These are phyloP conservation scores for Carettochelys insculpta DNA, from an alignment of 2,113 vertebrate species.

Conservation along the genomic window DNA sequence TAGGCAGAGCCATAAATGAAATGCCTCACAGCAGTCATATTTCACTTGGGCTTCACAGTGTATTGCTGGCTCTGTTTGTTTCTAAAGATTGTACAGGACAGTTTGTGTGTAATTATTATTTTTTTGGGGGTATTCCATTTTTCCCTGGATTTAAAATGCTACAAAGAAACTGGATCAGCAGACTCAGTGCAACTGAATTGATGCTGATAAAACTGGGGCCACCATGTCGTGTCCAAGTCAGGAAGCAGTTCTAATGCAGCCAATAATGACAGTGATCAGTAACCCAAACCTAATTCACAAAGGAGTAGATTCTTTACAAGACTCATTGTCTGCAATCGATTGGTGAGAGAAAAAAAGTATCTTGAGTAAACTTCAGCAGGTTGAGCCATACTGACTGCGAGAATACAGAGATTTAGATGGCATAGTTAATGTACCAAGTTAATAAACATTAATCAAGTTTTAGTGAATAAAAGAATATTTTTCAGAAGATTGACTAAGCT, in stretches of 20 bases:
- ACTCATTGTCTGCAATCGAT: neutral
- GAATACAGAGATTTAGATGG: neutral
- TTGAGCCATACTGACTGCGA: neutral
- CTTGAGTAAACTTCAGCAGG: neutral
- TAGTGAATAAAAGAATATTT: neutral
- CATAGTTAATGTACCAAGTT: neutral
- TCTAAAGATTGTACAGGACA: neutral
- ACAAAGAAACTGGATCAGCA: neutral
- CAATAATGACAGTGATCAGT: neutral
- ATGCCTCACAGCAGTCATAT: neutral
- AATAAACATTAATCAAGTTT: neutral
- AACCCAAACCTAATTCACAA: neutral
- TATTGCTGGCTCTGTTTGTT: neutral
- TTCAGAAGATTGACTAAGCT: neutral
- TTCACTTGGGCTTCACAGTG: neutral
- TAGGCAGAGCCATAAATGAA: neutral
- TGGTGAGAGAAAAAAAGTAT: neutral
- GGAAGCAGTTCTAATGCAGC: neutral
- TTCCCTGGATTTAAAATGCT: neutral
- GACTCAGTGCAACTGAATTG: neutral
- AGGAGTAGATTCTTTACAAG: neutral
- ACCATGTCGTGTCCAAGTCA: neutral
- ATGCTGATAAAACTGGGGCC: neutral
- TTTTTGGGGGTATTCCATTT: neutral
- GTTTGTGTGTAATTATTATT: neutral